Evolutionary conservation across 2,888 invertebrate species (phyloP).

Genomic region (Balanococcus diminutus): DNA sequence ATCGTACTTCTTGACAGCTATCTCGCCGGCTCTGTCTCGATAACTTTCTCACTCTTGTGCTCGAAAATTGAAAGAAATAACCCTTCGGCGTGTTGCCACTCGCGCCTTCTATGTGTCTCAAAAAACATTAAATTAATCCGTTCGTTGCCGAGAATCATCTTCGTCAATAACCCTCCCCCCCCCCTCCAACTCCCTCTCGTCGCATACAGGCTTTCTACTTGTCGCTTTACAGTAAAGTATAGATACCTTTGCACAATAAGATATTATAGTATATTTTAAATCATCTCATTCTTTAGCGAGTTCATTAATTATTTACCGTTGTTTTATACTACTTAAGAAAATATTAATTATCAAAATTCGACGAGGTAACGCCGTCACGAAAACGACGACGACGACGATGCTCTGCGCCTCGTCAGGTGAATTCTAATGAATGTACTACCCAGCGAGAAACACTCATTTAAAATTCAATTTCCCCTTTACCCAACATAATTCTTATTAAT

Average conservation of each 20-base stretch:
- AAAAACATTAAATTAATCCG: constrained; percentile 23
- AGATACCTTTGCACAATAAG: not conserved
- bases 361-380: not conserved
- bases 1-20: constrained; percentile 10
- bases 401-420: not conserved
- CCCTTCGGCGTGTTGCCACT: not conserved
- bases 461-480: constrained; percentile 15
- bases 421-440: constrained; percentile 7
- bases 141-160: not conserved
- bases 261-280: not conserved
- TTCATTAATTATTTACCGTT: constrained; percentile 11
- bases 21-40: not conserved
- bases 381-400: not conserved
- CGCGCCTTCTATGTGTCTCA: not conserved
- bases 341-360: constrained; percentile 30
- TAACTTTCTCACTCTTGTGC: not conserved
- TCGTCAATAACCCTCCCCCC: not conserved
- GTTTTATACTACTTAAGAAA: not conserved
- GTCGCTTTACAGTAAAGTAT: not conserved
- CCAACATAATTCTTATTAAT: constrained; percentile 29
- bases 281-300: not conserved
- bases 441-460: not conserved
- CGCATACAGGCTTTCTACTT: not conserved
- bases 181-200: not conserved
- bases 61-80: not conserved